Conservation (phyloP, 2,113 vertebrate species). For the Sander vitreus region DNA sequence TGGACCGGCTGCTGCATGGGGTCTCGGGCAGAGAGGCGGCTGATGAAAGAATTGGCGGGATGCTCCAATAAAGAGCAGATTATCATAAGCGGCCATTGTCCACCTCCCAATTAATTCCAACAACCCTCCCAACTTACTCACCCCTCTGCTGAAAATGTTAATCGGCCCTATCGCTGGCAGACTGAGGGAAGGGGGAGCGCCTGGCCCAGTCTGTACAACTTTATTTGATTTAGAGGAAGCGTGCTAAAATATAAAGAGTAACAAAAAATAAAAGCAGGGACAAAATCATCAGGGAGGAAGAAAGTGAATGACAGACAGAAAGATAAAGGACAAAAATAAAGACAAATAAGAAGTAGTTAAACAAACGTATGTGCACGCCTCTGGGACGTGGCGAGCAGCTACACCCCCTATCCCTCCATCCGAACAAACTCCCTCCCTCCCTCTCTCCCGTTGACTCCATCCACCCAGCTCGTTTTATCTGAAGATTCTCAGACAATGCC, state of each 20-base stretch:
- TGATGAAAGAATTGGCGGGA: conserved; percentile 85
- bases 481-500: conserved; percentile 98
- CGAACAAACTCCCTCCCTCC: conserved; percentile 26
- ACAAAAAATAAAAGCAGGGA: not conserved
- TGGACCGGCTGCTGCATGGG: conserved; percentile 68
- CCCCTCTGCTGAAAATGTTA: conserved; percentile 91
- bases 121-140: conserved; percentile 67
- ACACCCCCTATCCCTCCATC: conserved; percentile 19
- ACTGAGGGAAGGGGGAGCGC: conserved; percentile 69
- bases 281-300: conserved; percentile 24
- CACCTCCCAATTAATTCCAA: conserved; percentile 67
- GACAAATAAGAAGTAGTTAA: not conserved
- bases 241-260: not conserved
- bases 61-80: conserved; percentile 93
- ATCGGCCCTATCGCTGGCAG: conserved; percentile 92
- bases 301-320: not conserved
- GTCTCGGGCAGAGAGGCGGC: conserved; percentile 76
- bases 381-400: conserved; percentile 22
- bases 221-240: conserved; percentile 27
- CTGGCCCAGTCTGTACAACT: conserved; percentile 32
- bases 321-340: not conserved
- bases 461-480: conserved; percentile 89
- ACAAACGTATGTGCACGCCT: conserved; percentile 54
- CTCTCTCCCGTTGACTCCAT: conserved; percentile 74
- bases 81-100: conserved; percentile 90